These are phyloP conservation scores for Elachura formosa DNA, from an alignment of 2,113 vertebrate species.

Conservation along the genomic window DNA sequence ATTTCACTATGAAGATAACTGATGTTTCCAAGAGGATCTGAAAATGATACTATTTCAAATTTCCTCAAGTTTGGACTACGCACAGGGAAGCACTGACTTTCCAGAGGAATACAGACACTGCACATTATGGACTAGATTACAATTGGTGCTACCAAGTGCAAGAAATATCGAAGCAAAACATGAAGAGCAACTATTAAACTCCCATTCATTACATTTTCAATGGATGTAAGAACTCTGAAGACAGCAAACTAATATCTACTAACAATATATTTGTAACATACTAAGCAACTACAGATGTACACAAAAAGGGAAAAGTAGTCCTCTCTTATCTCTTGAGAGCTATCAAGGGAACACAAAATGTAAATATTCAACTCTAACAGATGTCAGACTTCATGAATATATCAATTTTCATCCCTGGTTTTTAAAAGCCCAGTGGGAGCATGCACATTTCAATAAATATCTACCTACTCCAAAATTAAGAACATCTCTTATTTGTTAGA, in stretches of 20 bases:
- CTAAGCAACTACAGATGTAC: background rate
- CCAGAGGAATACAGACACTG: background rate
- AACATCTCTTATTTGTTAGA: constrained; percentile 17
- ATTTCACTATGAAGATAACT: background rate
- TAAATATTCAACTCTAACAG: constrained; percentile 44
- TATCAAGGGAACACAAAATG: constrained; percentile 3
- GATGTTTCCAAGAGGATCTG: background rate
- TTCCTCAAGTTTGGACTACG: background rate
- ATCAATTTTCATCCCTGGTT: constrained; percentile 43
- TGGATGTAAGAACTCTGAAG: background rate
- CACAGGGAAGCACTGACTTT: background rate
- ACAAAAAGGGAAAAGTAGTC: background rate
- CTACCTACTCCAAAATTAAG: background rate
- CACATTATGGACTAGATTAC: fast-evolving
- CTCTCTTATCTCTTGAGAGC: background rate
- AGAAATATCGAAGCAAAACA: background rate
- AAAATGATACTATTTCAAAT: background rate
- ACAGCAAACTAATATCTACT: background rate
- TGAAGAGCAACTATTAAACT: background rate
- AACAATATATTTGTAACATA: background rate
- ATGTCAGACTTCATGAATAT: constrained; percentile 12
- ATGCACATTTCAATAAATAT: constrained; percentile 1
- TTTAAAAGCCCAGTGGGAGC: background rate
- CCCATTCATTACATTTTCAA: background rate
- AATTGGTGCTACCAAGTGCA: background rate